A percentile compares a stretch with the other conserved stretches of the same genome.
Conservation (phyloP, 2,113 vertebrate genomes). For the Bos taurus region DNA sequence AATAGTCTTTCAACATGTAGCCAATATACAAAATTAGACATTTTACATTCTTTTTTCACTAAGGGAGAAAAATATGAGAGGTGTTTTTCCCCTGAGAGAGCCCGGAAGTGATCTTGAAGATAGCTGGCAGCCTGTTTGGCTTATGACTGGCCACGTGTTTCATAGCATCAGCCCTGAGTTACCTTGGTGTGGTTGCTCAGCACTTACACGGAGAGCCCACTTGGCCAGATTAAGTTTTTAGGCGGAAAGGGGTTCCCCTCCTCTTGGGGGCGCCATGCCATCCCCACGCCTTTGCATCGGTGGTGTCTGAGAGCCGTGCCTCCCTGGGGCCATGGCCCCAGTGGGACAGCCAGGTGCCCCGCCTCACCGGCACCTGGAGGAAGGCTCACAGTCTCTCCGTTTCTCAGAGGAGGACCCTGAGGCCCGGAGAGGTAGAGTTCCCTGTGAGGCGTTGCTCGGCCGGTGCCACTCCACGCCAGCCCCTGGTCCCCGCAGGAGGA, state of each 20-base stretch:
- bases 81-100: neutral
- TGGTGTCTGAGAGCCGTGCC: neutral
- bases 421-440: neutral
- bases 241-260: neutral
- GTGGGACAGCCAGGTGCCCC: neutral
- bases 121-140: neutral
- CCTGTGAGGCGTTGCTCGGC: no score
- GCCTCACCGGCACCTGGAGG: rapidly evolving
- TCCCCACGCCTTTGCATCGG: neutral
- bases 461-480: neutral
- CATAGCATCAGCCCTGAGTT: neutral
- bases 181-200: neutral
- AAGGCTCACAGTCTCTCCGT: rapidly evolving
- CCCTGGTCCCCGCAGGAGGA: rapidly evolving
- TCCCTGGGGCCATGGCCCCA: no score
- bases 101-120: neutral
- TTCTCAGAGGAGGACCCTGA: neutral
- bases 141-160: neutral
- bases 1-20: neutral
- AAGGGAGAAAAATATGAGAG: neutral
- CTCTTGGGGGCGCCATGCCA: rapidly evolving
- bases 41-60: neutral
- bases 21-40: neutral
- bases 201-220: rapidly evolving
- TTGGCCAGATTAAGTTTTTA: neutral